These are phyloP conservation scores for Hippocampus kuda DNA, from an alignment of 2,797 vertebrate species.

Conservation along the genomic window DNA sequence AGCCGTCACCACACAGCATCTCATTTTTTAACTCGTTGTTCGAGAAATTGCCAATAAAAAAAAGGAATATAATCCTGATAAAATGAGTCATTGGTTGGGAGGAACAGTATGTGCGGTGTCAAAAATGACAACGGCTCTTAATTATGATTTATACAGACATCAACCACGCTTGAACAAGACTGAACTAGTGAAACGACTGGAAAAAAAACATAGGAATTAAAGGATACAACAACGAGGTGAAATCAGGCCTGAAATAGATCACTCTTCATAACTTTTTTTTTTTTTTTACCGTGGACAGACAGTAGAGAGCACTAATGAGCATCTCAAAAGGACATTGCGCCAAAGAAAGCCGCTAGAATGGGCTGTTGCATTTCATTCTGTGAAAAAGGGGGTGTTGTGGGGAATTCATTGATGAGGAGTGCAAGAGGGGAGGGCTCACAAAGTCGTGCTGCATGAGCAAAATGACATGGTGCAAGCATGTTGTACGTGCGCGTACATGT, in stretches of 20 bases:
- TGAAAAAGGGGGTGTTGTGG: background rate
- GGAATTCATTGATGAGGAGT: background rate
- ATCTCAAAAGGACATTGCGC: background rate
- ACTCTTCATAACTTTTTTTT: background rate
- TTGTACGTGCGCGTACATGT: background rate
- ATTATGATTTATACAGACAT: background rate
- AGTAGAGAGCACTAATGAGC: background rate
- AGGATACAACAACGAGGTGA: background rate
- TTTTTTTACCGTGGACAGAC: background rate
- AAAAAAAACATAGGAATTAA: background rate
- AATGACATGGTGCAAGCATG: background rate
- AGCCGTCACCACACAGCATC: background rate
- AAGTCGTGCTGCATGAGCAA: background rate
- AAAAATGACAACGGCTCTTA: slow-evolving; percentile 42
- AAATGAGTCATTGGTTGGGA: slow-evolving; percentile 6
- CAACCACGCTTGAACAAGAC: background rate
- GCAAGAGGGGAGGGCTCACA: background rate
- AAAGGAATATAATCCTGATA: background rate
- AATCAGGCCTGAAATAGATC: background rate
- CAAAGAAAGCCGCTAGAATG: background rate
- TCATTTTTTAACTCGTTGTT: background rate
- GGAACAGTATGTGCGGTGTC: slow-evolving; percentile 40
- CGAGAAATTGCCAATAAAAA: background rate
- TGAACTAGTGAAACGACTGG: background rate
- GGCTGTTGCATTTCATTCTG: background rate